Evolutionary conservation across 2,888 invertebrate species (phyloP).

Genomic region (Ectemnius lituratus): DNA sequence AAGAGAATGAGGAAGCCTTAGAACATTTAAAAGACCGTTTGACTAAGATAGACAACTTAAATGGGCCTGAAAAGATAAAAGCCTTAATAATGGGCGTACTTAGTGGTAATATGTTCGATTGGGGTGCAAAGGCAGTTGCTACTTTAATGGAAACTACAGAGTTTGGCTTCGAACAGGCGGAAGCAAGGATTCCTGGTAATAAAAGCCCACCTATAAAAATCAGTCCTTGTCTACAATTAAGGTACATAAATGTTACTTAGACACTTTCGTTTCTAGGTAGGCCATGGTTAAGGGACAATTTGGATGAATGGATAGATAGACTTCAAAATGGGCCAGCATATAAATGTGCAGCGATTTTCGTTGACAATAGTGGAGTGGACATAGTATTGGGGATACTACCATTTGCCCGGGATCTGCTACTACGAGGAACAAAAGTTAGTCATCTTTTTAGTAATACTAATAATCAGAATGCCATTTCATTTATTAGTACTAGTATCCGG

Average conservation of each 20-base stretch:
- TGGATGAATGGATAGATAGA: constrained; percentile 90
- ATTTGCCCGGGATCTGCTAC: constrained; percentile 90
- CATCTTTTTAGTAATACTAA: not conserved
- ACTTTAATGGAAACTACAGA: constrained; percentile 87
- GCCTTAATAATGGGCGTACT: constrained; percentile 81
- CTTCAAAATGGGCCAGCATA: constrained; percentile 84
- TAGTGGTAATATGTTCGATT: constrained; percentile 97
- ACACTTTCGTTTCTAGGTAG: constrained; percentile 78
- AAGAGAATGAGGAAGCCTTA: constrained; percentile 91
- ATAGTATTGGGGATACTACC: constrained; percentile 95
- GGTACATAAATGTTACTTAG: not conserved
- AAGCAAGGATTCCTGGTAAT: constrained; percentile 87
- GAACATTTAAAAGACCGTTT: constrained; percentile 84
- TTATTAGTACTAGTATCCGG: no score
- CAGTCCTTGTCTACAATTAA: not conserved
- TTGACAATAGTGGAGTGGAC: constrained; percentile 98
- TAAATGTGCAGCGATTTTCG: constrained; percentile 94
- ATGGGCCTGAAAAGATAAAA: constrained; percentile 75
- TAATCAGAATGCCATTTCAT: not conserved
- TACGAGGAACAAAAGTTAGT: constrained; percentile 88
- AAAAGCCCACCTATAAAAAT: not conserved
- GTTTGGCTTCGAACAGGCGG: constrained; percentile 91
- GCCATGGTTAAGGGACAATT: constrained; percentile 94
- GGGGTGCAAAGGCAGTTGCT: constrained; percentile 96
- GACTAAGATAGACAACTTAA: constrained; percentile 84